These are phyloP conservation scores for Stegodyphus dumicola DNA, from an alignment of 1,140 invertebrate species.

Conservation along the genomic window DNA sequence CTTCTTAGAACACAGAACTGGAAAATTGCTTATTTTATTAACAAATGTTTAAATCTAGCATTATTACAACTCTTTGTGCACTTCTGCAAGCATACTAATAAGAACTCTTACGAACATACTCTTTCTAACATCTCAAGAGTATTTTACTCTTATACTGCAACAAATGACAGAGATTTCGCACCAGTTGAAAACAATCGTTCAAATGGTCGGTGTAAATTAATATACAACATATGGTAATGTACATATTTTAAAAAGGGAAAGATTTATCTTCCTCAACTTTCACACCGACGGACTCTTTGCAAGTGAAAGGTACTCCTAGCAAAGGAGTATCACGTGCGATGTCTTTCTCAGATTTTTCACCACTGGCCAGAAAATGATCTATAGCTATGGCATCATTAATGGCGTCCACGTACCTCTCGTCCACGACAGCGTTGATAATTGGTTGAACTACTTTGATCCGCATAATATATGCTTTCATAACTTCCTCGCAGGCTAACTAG, in stretches of 20 bases:
- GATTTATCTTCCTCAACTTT: conserved; percentile 16
- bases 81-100: not conserved
- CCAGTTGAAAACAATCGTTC: not conserved
- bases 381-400: conserved; percentile 63
- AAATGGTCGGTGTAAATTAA: not conserved
- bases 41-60: no score
- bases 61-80: no score
- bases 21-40: no score
- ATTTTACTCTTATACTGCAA: no score
- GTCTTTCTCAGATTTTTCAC: conserved; percentile 36
- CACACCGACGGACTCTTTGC: conserved; percentile 62
- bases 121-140: not conserved
- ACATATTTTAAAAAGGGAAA: not conserved
- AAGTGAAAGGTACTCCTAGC: conserved; percentile 64
- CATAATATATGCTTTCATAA: conserved; percentile 63
- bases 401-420: conserved; percentile 63
- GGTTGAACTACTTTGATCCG: conserved; percentile 63
- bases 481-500: conserved; percentile 58
- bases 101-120: not conserved
- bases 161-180: not conserved
- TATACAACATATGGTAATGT: not conserved
- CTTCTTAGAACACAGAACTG: no score
- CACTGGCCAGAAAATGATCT: conserved; percentile 56
- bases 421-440: conserved; percentile 63
- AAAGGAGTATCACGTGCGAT: conserved; percentile 60